Evolutionary conservation across 2,888 invertebrate genomes (phyloP), one percentile per base, ranked within the genome.

Genomic region (Trisateles emortualis): DNA sequence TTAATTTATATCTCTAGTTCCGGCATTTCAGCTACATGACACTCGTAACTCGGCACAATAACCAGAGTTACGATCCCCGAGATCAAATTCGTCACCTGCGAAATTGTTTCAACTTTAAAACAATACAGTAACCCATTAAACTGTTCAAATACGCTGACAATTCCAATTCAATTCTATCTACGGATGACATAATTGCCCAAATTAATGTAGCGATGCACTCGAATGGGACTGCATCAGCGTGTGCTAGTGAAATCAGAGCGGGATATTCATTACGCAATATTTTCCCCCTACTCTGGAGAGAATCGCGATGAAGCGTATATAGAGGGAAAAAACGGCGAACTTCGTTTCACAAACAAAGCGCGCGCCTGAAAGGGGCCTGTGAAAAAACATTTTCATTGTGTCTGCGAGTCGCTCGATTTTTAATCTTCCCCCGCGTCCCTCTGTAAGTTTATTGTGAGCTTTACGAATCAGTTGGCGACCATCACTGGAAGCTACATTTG

Each of bases 341-440:
- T 91, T 90, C 88, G 88, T 90, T 92, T 85, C 82, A 90, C 88
- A 91, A 91, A 90, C 92, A 91, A 90, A 88, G 88, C 88, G 71
- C 70, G 64, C 73, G 84, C 74, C 84, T 88, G 88, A 88, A 88
- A 88, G 86, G 84, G 89, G 85, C 83, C 84, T 84, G 84, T 80
- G 87, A 85, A 90, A 88, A 90, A 92, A 90, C 88, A 88, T 90
- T 90, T 87, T 89, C 89, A 92, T 92, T 92, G 91, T 91, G 91
- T 84, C 87, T 87, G 86, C 76, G 79, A 85, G 79, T 86, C 88
- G 86, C 90, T 90, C 89, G 90, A 90, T 91, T 92, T 92, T 92
- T 92, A 91, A 91, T 91, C 90, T 92, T 83, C 84, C 83, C 77
- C 68, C 73, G 74, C 78, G 76, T 81, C 80, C 77, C 79, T 81